phyloP scores from a whole-genome alignment of 1,140 invertebrate genomes.

The Drosophila tropicalis region DNA sequence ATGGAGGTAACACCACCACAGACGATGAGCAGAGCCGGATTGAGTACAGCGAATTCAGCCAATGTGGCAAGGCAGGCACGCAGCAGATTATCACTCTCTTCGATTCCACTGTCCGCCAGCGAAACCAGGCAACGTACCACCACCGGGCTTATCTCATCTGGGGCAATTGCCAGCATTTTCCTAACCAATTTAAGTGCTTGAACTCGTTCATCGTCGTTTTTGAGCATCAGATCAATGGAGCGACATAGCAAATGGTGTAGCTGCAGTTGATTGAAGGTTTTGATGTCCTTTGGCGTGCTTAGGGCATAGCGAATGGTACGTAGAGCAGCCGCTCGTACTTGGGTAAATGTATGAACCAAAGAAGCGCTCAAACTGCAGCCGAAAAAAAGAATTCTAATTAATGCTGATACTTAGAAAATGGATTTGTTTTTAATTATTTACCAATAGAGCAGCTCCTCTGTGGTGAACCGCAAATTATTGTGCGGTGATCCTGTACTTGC shows the following conservation, averaged over 20 bases:
- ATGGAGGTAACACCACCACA: constrained; percentile 93
- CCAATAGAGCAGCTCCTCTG: constrained; percentile 93
- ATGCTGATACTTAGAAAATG: neutral
- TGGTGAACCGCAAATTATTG: constrained; percentile 87
- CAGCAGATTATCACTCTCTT: constrained; percentile 91
- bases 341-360: constrained; percentile 92
- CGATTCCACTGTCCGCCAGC: constrained; percentile 91
- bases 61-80: constrained; percentile 92
- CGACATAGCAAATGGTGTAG: constrained; percentile 91
- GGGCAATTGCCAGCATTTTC: constrained; percentile 78
- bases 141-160: constrained; percentile 83
- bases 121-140: constrained; percentile 90
- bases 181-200: constrained; percentile 91
- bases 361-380: constrained; percentile 90
- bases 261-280: constrained; percentile 90
- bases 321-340: constrained; percentile 94
- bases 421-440: constrained; percentile 83
- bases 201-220: constrained; percentile 94
- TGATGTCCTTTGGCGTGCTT: constrained; percentile 89
- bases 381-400: neutral
- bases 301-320: constrained; percentile 93
- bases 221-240: constrained; percentile 91
- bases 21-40: constrained; percentile 90
- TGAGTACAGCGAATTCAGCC: constrained; percentile 93
- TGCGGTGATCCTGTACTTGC: constrained; percentile 74